Evolutionary conservation across 2,113 vertebrate genomes (phyloP).

Genomic region (Scytalopus superciliaris): DNA sequence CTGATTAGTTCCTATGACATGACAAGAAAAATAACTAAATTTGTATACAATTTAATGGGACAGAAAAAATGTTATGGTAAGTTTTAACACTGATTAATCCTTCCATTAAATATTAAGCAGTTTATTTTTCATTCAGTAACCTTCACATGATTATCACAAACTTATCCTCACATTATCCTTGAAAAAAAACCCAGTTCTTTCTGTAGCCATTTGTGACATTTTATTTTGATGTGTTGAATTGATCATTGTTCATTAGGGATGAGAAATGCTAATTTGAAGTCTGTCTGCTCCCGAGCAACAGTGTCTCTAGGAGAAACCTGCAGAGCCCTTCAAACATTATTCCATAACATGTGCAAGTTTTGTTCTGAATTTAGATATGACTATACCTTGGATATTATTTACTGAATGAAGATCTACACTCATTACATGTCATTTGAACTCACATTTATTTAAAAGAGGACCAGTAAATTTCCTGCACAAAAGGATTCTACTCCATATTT

Average conservation of each 20-base stretch:
- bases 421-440: not conserved
- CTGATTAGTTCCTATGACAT: not conserved
- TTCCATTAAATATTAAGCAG: not conserved
- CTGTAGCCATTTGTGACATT: not conserved
- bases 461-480: not conserved
- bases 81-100: not conserved
- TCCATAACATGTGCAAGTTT: not conserved
- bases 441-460: conserved; percentile 17
- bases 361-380: not conserved
- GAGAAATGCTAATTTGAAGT: conserved; percentile 13
- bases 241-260: conserved; percentile 15
- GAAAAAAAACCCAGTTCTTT: not conserved
- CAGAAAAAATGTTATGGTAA: not conserved
- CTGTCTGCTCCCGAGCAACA: not conserved
- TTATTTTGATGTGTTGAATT: not conserved
- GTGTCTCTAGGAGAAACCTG: not conserved
- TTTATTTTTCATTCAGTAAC: not conserved
- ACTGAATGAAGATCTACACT: not conserved
- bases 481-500: conserved; percentile 1
- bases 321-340: conserved; percentile 15
- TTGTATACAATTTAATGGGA: not conserved
- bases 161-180: not conserved
- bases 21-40: not conserved
- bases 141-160: not conserved
- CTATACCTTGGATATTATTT: not conserved